phyloP scores from a whole-genome alignment of 64 coral and sea anemone species.

The Stylophora pistillata region DNA sequence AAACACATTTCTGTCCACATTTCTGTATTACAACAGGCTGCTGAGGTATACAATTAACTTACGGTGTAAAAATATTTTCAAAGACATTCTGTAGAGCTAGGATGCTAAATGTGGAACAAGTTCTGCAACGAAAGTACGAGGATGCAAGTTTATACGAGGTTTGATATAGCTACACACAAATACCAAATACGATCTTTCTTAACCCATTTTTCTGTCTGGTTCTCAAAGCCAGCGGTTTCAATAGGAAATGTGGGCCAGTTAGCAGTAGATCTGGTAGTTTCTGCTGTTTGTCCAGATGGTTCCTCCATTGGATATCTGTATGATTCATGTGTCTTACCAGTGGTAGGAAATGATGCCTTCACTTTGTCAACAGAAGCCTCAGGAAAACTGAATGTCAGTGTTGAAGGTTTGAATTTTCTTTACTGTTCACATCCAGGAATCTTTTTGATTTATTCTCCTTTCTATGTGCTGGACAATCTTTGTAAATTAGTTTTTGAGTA shows the following conservation, averaged over 20 bases:
- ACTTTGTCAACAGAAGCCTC: conserved; percentile 4
- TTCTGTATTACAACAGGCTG: no score
- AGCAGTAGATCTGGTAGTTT: conserved; percentile 85
- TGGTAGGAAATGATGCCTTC: conserved; percentile 95
- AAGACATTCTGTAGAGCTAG: no score
- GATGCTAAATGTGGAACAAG: no score
- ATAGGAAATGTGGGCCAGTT: conserved; percentile 98
- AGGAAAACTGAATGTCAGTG: conserved; percentile 73
- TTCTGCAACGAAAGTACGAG: no score
- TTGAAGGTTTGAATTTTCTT: conserved; percentile 67
- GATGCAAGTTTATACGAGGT: no score
- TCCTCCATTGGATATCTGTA: conserved; percentile 77
- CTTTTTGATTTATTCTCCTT: neutral
- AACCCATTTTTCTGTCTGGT: neutral
- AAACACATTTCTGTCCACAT: no score
- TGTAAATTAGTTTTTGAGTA: no score
- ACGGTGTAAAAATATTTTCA: no score
- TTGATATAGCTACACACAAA: no score
- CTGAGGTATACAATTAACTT: no score
- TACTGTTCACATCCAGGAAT: neutral
- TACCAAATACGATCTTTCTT: neutral
- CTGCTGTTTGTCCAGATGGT: conserved; percentile 36
- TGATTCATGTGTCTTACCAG: conserved; percentile 82
- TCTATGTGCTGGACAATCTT: neutral
- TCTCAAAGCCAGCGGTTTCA: conserved; percentile 84